Base-by-base conservation (phyloP, 2,888 invertebrate species). In the Andrena minutula region DNA sequence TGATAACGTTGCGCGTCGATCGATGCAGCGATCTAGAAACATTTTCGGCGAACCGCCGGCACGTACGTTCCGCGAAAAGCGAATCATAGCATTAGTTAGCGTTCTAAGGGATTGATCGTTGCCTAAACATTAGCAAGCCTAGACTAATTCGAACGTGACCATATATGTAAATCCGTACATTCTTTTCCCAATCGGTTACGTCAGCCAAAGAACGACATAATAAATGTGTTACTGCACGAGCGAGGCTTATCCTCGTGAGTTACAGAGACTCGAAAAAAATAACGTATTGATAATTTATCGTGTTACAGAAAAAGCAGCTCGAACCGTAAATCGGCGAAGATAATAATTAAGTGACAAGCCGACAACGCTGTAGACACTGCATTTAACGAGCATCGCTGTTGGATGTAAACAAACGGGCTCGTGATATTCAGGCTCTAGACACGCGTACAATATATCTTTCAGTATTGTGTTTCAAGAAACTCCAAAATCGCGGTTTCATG, bases 1-100 rank as follows among this genome's bases (percentile, higher is more conserved):
- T 70, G 87, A 89, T 87, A 89, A 87, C 63, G 26, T 83, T 83
- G 78, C 81, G 74, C 28, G 23, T 41, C 47, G 56, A 78, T 79
- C 70, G 84, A 86, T 81, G 82, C 16, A n/a, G 47, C 26, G 30
- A 75, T 83, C 77, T 89, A 41, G 76, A 85, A 85, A 84, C 79
- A 85, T 77, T 69, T 65, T 28, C 23, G 41, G 20, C 64, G 82
- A 72, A 76, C 63, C 30, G 66, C 49, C 32, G 7, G 23, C 56
- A n/a, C 32, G 69, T 58, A 53, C 26, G 68, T 69, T 56, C 32
- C 61, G n/a, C 58, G 35, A 73, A 82, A 85, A 80, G 70, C 79
- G 83, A 83, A 86, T 81, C 80, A 86, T 72, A 71, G 71, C 20
- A 20, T 20, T 20, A 0, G 51, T 51, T 41, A 12, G 12, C 12